Percentiles rank a stretch among this genome's conserved stretches.
Conservation (phyloP, 1,140 invertebrate genomes). For the Apis cerana region DNA sequence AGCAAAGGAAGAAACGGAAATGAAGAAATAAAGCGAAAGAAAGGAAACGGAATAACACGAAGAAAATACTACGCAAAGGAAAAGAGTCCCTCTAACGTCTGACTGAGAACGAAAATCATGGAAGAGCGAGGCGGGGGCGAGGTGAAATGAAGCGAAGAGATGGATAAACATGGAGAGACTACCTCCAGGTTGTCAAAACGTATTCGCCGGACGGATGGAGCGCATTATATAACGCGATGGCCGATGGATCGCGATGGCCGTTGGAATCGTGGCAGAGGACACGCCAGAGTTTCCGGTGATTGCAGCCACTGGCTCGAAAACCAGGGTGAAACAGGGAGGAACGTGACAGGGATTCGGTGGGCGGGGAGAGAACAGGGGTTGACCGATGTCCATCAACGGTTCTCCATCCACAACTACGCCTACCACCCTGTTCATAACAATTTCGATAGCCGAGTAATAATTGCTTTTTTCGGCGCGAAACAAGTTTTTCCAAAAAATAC, state of each 20-base stretch:
- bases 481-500: slow-evolving; percentile 42
- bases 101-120: too few species aligned
- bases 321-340: slow-evolving; percentile 9
- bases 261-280: slow-evolving; percentile 10
- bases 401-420: not conserved
- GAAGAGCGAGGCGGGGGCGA: not conserved
- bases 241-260: slow-evolving; percentile 39
- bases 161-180: not conserved
- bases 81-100: too few species aligned
- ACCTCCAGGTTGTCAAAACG: slow-evolving; percentile 51
- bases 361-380: not conserved
- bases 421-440: slow-evolving; percentile 50
- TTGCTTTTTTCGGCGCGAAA: slow-evolving; percentile 50
- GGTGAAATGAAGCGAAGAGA: not conserved
- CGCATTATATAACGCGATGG: slow-evolving; percentile 46
- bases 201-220: slow-evolving; percentile 44
- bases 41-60: not conserved
- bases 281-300: slow-evolving; percentile 8
- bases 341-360: slow-evolving; percentile 16
- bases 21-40: not conserved
- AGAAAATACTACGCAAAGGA: too few species aligned
- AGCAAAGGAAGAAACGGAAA: too few species aligned
- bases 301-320: slow-evolving; percentile 38
- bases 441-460: slow-evolving; percentile 51
- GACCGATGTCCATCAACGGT: slow-evolving; percentile 50